Evolutionary conservation across 2,113 vertebrate species (phyloP).

Genomic region (Agapornis roseicollis): DNA sequence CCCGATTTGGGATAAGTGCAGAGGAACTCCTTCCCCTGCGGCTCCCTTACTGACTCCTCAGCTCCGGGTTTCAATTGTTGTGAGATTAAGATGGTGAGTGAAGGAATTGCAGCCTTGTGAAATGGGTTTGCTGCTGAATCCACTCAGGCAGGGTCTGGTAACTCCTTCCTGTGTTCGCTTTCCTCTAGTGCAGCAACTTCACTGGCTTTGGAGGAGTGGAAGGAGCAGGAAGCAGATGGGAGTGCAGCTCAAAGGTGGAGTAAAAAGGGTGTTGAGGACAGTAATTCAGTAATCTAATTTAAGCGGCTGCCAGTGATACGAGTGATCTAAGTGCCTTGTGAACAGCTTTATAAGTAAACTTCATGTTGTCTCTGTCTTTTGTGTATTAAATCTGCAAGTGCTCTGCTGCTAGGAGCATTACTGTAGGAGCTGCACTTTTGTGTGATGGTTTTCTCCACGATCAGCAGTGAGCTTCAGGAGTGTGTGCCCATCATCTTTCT

Average conservation of each 20-base stretch:
- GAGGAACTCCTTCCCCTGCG: slow-evolving; percentile 1
- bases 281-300: neutral
- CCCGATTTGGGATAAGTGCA: neutral
- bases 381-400: neutral
- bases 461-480: neutral
- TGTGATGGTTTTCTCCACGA: neutral
- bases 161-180: neutral
- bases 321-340: neutral
- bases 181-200: neutral
- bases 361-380: neutral
- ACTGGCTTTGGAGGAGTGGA: neutral
- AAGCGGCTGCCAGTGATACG: neutral
- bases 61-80: neutral
- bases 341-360: neutral
- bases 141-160: neutral
- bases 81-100: slow-evolving; percentile 15
- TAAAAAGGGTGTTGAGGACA: neutral
- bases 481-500: neutral
- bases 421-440: neutral
- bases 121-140: neutral
- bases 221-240: neutral
- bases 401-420: neutral
- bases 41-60: neutral
- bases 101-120: neutral
- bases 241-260: neutral